These are phyloP conservation scores for Protonibea diacanthus DNA, from an alignment of 2,797 vertebrate species.

Conservation along the genomic window DNA sequence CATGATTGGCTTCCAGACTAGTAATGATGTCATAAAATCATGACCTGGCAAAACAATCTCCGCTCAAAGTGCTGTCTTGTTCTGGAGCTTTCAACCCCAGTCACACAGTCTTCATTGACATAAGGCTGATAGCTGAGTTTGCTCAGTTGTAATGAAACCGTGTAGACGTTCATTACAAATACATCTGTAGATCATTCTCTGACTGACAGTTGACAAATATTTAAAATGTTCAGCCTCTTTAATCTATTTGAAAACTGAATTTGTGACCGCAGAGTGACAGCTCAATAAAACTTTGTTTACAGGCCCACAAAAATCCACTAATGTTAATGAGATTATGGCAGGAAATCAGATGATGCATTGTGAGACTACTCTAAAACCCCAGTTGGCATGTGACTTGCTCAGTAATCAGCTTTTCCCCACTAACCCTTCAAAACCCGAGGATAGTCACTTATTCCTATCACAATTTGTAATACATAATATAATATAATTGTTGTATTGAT, in stretches of 20 bases:
- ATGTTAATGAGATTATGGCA: slow-evolving; percentile 52
- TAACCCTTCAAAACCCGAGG: slow-evolving; percentile 23
- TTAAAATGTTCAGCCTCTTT: neutral
- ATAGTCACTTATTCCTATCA: slow-evolving; percentile 8
- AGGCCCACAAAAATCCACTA: slow-evolving; percentile 37
- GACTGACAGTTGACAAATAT: neutral
- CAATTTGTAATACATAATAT: too few species aligned
- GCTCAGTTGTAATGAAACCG: neutral
- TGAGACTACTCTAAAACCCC: slow-evolving; percentile 34
- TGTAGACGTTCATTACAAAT: neutral
- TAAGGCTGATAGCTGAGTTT: neutral
- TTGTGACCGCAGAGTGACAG: slow-evolving; percentile 5
- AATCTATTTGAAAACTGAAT: neutral
- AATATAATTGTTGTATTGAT: neutral
- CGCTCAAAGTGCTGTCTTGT: neutral
- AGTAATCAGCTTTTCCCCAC: slow-evolving; percentile 45
- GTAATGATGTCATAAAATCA: neutral
- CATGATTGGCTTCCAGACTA: neutral
- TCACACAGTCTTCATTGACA: slow-evolving; percentile 3
- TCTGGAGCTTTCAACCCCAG: neutral
- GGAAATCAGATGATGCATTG: slow-evolving; percentile 44
- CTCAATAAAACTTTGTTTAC: slow-evolving; percentile 33
- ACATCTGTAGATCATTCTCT: neutral
- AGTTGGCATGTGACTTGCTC: slow-evolving; percentile 52
- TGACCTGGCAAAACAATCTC: neutral